phyloP scores from a whole-genome alignment of 2,797 vertebrate species.

The Poecilia velifera region DNA sequence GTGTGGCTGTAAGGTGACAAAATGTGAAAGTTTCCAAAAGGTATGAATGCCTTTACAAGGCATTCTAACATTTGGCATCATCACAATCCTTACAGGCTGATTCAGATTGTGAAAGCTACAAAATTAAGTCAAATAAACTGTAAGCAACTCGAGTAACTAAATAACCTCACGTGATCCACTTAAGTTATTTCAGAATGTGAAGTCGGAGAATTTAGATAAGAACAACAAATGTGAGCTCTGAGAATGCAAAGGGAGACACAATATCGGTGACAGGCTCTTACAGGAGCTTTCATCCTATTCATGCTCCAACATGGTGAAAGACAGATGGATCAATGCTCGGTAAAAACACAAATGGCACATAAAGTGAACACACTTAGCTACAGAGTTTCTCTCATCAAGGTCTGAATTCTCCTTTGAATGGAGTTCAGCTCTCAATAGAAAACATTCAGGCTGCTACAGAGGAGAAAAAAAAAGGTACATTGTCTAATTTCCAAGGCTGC shows the following conservation, averaged over 20 bases:
- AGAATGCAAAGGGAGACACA: constrained; percentile 58
- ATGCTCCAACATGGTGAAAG: constrained; percentile 51
- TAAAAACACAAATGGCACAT: constrained; percentile 66
- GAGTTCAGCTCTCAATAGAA: constrained; percentile 50
- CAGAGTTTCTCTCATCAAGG: constrained; percentile 54
- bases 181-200: constrained; percentile 37
- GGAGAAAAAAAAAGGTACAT: constrained; percentile 31
- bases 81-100: neutral
- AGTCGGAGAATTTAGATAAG: constrained; percentile 47
- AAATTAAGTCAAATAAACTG: neutral
- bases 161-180: constrained; percentile 32
- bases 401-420: constrained; percentile 61
- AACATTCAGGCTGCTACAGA: constrained; percentile 42
- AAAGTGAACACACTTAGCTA: constrained; percentile 55
- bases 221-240: constrained; percentile 56
- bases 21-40: neutral
- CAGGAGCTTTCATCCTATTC: constrained; percentile 62
- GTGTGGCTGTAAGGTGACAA: neutral
- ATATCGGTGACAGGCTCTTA: constrained; percentile 61
- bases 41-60: neutral
- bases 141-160: constrained; percentile 31
- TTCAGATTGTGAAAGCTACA: neutral
- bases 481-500: constrained; percentile 51
- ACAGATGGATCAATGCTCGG: constrained; percentile 66
- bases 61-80: neutral